These are phyloP conservation scores for Hanleya hanleyi DNA, from an alignment of 2,888 invertebrate genomes.

Conservation along the genomic window DNA sequence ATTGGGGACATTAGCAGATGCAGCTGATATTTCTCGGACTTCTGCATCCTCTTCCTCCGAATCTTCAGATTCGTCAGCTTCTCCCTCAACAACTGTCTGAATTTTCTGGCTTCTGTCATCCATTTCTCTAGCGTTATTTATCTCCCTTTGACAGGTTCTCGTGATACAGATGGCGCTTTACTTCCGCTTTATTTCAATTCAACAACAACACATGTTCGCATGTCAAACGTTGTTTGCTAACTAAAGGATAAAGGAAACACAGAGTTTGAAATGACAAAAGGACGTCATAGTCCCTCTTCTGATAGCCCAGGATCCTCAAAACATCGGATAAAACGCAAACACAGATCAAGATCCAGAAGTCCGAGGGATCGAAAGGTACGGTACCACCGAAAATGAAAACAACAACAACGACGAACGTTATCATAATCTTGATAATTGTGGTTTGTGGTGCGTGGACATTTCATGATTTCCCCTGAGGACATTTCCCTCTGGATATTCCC, in stretches of 20 bases:
- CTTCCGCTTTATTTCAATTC: neutral
- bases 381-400: no score
- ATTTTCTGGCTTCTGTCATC: neutral
- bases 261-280: neutral
- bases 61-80: constrained; percentile 7
- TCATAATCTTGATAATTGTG: no score
- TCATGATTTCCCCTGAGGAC: no score
- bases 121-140: no score
- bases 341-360: constrained; percentile 4
- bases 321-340: neutral
- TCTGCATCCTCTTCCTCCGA: constrained; percentile 14
- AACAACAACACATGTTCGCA: no score
- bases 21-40: constrained; percentile 1
- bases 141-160: neutral
- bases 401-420: no score
- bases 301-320: neutral
- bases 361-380: constrained; percentile 1
- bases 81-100: constrained; percentile 9
- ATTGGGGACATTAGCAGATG: neutral
- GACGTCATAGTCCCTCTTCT: neutral
- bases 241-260: no score
- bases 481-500: no score
- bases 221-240: no score
- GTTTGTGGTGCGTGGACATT: no score
- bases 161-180: neutral